A percentile compares a stretch with the other conserved stretches of the same genome.
phyloP scores from a whole-genome alignment of 2,888 invertebrate genomes.

The Drosophila robusta region DNA sequence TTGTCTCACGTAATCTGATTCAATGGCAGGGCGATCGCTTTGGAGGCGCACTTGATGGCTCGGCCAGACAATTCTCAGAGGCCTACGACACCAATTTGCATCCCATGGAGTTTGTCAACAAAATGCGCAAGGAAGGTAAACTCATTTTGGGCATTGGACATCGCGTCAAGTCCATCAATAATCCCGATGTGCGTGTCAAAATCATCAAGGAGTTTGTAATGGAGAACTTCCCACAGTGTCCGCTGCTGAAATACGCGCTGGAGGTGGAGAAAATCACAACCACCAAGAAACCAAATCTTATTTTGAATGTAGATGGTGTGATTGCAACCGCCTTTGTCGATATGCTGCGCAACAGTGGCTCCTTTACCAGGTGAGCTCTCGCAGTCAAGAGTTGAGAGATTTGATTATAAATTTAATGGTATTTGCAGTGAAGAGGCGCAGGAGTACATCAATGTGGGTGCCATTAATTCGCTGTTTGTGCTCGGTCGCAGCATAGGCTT shows the following conservation, averaged over 20 bases:
- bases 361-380: conserved; percentile 92
- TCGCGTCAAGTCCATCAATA: conserved; percentile 96
- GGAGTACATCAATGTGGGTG: conserved; percentile 98
- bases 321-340: conserved; percentile 99
- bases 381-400: too few relatives aligned
- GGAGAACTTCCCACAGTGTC: conserved; percentile 96
- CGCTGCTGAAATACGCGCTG: conserved; percentile 97
- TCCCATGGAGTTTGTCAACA: conserved; percentile 99
- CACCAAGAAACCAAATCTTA: conserved; percentile 99
- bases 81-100: conserved; percentile 97
- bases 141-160: conserved; percentile 99
- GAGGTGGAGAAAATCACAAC: conserved; percentile 99
- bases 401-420: not conserved
- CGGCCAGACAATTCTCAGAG: conserved; percentile 98
- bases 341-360: conserved; percentile 96
- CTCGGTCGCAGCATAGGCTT: conserved; percentile 99
- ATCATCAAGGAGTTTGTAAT: conserved; percentile 98
- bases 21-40: conserved; percentile 95
- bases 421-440: conserved; percentile 94
- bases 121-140: conserved; percentile 98
- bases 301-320: conserved; percentile 99
- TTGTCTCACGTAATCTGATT: not conserved
- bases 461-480: conserved; percentile 99
- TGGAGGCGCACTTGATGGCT: conserved; percentile 99
- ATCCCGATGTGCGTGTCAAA: conserved; percentile 99